Base-by-base conservation (phyloP, 2,888 invertebrate species). In the Piscicola geometra region DNA sequence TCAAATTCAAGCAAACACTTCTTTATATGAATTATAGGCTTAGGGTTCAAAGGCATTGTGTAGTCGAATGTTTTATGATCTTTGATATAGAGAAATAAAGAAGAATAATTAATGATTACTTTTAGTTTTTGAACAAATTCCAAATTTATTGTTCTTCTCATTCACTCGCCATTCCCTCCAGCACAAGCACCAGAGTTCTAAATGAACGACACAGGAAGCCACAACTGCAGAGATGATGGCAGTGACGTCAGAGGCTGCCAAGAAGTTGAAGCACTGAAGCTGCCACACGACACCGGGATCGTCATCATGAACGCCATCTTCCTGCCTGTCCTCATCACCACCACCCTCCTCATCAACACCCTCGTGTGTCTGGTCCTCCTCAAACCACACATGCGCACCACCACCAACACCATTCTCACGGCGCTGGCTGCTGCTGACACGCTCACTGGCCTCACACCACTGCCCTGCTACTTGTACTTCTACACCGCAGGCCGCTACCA, bases 401-500 rank as follows among this genome's bases (percentile, higher is more conserved):
- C 94, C 0, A 94, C 94, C 3, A 94, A 95, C 86, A 90, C 91
- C n/a, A 92, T 94, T 0, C 89, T 95, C 1, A 91, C 93, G 89
- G 92, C 92, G 21, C 96, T 96, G 94, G 95, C 96, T 0, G 88
- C 96, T 2, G 93, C 93, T 81, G 96, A 96, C 86, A 91, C 94
- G 90, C 90, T 94, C 85, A 96, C 95, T 0, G 90, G 85, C 0
- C 78, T 85, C 0, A 82, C 82, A 76, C 84, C 85, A 1, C 79
- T 84, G n/a, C 85, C 85, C 3, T 90, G 94, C 83, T 90, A 94
- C 69, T 90, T 94, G 86, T 93, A 94, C 84, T 92, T 93, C 90
- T 94, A 92, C 87, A 93, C 93, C 0, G 90, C 93, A 81, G 92
- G 92, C 36, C 91, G 93, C 86, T 92, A 93, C 84, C 90, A 90